Evolutionary conservation across 2,888 invertebrate species (phyloP).

Genomic region (Polyommatus icarus): DNA sequence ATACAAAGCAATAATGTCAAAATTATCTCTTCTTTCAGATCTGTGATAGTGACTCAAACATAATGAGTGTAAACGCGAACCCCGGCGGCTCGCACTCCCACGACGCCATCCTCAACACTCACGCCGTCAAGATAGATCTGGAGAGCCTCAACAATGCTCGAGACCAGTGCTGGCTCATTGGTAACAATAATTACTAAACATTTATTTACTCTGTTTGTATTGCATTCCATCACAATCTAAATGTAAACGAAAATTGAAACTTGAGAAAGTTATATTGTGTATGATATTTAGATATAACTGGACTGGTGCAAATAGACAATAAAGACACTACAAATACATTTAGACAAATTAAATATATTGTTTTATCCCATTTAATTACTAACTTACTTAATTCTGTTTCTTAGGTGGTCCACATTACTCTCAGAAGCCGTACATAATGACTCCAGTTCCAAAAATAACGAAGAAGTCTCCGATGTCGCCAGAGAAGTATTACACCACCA

Average conservation of each 20-base stretch:
- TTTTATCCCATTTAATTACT: not conserved
- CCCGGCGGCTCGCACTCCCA: slow-evolving; percentile 63
- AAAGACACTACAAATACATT: no score
- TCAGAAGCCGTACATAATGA: slow-evolving; percentile 67
- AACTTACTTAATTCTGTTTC: not conserved
- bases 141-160: slow-evolving; percentile 63
- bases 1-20: slow-evolving; percentile 15
- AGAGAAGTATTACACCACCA: slow-evolving; percentile 65
- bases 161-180: slow-evolving; percentile 67
- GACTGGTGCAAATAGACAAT: no score
- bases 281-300: no score
- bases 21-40: slow-evolving; percentile 49
- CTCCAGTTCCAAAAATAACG: slow-evolving; percentile 67
- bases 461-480: slow-evolving; percentile 70
- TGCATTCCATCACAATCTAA: no score
- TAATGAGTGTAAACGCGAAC: slow-evolving; percentile 63
- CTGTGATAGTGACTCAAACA: slow-evolving; percentile 65
- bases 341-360: no score
- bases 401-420: slow-evolving; percentile 66
- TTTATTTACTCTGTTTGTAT: not conserved
- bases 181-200: slow-evolving; percentile 43
- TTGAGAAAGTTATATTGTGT: no score
- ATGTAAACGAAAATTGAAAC: no score
- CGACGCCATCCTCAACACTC: slow-evolving; percentile 60
- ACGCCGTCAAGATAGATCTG: slow-evolving; percentile 63